These are phyloP conservation scores for Bufo gargarizans DNA, from an alignment of 2,113 vertebrate species.

Conservation along the genomic window DNA sequence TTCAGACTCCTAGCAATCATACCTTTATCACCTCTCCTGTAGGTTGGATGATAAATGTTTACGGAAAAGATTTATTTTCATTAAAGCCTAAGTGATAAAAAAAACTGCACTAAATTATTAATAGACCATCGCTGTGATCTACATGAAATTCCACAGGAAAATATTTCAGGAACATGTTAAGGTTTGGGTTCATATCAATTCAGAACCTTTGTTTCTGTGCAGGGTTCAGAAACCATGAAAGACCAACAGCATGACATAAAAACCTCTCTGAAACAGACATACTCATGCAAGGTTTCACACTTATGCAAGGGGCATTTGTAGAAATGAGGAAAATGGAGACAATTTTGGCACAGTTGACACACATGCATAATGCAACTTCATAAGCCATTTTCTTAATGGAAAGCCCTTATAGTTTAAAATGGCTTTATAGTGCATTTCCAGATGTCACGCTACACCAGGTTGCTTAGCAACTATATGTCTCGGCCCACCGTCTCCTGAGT, in stretches of 20 bases:
- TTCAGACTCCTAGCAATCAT: no score
- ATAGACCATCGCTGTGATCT: not conserved
- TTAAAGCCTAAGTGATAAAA: no score
- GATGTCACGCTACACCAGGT: slow-evolving; percentile 50
- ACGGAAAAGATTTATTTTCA: no score
- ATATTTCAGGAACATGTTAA: not conserved
- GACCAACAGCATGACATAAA: not conserved
- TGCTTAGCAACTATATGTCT: slow-evolving; percentile 51
- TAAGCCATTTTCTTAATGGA: slow-evolving; percentile 57
- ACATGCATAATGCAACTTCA: slow-evolving; percentile 56
- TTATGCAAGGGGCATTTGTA: not conserved
- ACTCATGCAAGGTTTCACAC: not conserved
- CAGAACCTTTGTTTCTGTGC: not conserved
- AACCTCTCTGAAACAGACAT: slow-evolving; percentile 8
- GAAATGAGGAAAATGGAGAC: slow-evolving; percentile 52
- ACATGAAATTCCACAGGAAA: not conserved
- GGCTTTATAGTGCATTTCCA: slow-evolving; percentile 53
- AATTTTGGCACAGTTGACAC: slow-evolving; percentile 54
- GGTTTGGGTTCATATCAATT: not conserved
- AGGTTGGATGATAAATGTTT: no score
- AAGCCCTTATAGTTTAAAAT: slow-evolving; percentile 52
- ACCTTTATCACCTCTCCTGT: no score
- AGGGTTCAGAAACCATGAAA: not conserved
- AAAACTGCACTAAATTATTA: not conserved
- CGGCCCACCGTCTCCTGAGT: slow-evolving; percentile 34